A percentile compares a stretch with the other conserved stretches of the same genome.
These are phyloP conservation scores for Grantiella picta DNA, from an alignment of 2,113 vertebrate genomes.

Conservation along the genomic window DNA sequence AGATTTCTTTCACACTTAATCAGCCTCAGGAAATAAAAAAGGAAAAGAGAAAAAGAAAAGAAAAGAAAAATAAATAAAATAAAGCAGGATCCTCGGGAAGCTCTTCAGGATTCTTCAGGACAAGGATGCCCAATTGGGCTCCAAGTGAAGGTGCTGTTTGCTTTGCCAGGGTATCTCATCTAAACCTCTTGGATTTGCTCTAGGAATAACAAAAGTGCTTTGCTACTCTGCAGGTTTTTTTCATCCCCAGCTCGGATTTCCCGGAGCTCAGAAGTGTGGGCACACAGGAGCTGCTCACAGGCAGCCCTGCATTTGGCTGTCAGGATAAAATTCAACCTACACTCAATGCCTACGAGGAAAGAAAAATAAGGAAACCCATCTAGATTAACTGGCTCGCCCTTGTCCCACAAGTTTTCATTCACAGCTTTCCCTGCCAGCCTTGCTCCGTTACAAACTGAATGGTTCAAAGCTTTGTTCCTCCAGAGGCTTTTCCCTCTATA, in stretches of 20 bases:
- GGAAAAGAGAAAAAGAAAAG: accelerated
- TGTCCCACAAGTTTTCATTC: conserved; percentile 58
- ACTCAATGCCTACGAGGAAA: conserved; percentile 43
- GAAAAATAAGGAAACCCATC: conserved; percentile 59
- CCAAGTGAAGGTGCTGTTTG: not conserved
- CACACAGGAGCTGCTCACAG: not conserved
- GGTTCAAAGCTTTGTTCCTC: conserved; percentile 43
- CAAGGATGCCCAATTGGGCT: not conserved
- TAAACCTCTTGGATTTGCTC: not conserved
- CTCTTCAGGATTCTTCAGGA: not conserved
- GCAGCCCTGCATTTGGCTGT: conserved; percentile 3
- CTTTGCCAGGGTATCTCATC: not conserved
- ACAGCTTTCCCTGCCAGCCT: conserved; percentile 40
- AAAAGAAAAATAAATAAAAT: too few species aligned
- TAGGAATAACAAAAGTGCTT: conserved; percentile 10
- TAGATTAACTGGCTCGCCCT: conserved; percentile 48
- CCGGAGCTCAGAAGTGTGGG: conserved; percentile 1
- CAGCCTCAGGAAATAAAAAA: not conserved
- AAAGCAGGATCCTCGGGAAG: not conserved
- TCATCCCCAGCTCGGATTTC: conserved; percentile 5
- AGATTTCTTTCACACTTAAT: not conserved
- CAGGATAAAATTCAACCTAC: conserved; percentile 27
- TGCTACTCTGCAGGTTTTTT: not conserved
- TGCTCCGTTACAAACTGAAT: not conserved
- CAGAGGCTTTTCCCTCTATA: conserved; percentile 31